Base-by-base conservation (phyloP, 92 coral and sea anemone genomes). In the Zoanthus sansibaricus region DNA sequence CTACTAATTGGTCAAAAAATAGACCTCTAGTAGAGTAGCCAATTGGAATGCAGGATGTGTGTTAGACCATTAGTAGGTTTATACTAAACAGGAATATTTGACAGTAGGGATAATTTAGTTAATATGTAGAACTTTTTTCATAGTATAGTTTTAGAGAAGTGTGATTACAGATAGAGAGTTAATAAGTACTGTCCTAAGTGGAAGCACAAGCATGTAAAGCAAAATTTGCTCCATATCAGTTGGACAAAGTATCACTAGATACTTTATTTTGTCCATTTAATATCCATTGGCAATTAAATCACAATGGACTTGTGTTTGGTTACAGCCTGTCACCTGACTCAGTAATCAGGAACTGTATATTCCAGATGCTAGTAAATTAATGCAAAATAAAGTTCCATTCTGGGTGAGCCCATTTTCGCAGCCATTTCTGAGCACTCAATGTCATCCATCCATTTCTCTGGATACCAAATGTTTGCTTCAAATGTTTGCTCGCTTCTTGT, bases 311-410 rank as follows among this genome's bases (percentile, higher is more conserved):
- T 13, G 21, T 64, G 16, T 64, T 64, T 30, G 5, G 30, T 64
- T 64, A 64, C 3, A 64, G 5, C 72, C 32, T 67, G 72, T 67
- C 72, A 67, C 72, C 2, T 32, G 33, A 67, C 72, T 71, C 48
- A 71, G 75, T 71, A 71, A 71, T 71, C 16, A 48, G 25, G 0
- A 25, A n/a, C n/a, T 71, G 47, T 71, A 31, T 71, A 71, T 71
- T 71, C 75, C 32, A 67, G 72, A 67, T 71, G 75, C 75, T 71
- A 47, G 32, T 33, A 33, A 32, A 18, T 31, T 9, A 71, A 71
- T 37, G 42, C 4, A 37, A 37, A 37, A 37, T 37, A 37, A 37
- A 37, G 42, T 37, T 37, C 42, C 25, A 25, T 71, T 71, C 75
- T 71, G 75, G 0, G 48, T 47, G 17, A 71, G 48, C 75, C 17